Evolutionary conservation across 2,797 vertebrate genomes (phyloP), one percentile per base, ranked within the genome.

Genomic region (Xenops minutus): DNA sequence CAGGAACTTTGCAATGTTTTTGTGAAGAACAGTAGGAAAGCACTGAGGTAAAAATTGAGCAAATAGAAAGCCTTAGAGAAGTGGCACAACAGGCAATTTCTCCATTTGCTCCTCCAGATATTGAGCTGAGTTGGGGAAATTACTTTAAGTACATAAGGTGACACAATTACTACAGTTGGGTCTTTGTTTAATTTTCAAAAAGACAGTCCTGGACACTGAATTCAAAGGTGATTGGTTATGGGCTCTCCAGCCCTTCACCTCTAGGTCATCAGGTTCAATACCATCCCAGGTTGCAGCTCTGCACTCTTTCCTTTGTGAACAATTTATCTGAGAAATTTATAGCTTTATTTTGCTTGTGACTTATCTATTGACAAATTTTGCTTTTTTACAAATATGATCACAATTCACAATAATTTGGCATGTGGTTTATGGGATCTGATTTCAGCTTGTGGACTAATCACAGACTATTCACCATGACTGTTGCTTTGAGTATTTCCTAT

Each of bases 101-200:
- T 96, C 79, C 92, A 66, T 97, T 96, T 95, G 69, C 58, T 96
- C n/a, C 79, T 95, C 49, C 76, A 92, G 92, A 86, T 92, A 97
- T 85, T 95, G 92, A 96, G 79, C 88, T 82, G 88, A 86, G 69
- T 76, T 89, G 91, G 44, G 89, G 80, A 96, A 96, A 94, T 95
- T 88, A 91, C 91, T 97, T 83, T 96, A 94, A 94, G 91, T 93
- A 94, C 76, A 76, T 93, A 82, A 95, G 85, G 89, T 96, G 95
- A 94, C 88, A 93, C 87, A 96, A 96, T 94, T 94, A 94, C 91
- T 93, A 73, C 73, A 79, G 88, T 90, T 93, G 48, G 62, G 79
- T 91, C 92, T 93, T 95, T 93, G 88, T 95, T 96, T 96, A 96
- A 97, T 97, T 97, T 96, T 95, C 88, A 89, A 82, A 95, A 95